Evolutionary conservation across 1,140 invertebrate species (phyloP).

Genomic region (Marisa cornuarietis): DNA sequence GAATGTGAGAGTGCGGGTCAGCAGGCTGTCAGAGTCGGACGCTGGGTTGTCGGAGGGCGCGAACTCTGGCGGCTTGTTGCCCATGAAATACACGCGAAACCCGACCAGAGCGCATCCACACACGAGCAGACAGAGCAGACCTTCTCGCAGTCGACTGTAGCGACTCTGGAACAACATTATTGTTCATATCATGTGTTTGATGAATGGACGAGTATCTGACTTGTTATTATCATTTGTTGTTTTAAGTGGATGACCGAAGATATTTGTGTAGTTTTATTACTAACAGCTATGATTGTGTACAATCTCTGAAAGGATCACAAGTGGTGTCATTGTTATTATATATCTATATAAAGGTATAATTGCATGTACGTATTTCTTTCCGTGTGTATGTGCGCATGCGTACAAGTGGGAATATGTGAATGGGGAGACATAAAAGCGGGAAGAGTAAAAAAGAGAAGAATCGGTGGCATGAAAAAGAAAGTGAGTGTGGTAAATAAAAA

Average conservation of each 20-base stretch:
- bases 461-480: not conserved
- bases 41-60: constrained; percentile 76
- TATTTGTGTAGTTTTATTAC: too few relatives aligned
- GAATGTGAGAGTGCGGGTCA: constrained; percentile 85
- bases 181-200: too few relatives aligned
- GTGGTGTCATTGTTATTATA: not conserved
- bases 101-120: constrained; percentile 77
- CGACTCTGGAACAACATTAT: constrained; percentile 6
- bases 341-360: not conserved
- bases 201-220: too few relatives aligned
- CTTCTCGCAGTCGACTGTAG: constrained; percentile 68
- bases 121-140: constrained; percentile 78
- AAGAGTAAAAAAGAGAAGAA: not conserved
- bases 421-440: not conserved
- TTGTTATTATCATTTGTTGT: too few relatives aligned
- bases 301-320: too few relatives aligned
- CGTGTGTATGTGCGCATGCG: not conserved
- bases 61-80: constrained; percentile 93
- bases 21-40: constrained; percentile 77
- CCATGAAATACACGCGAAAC: constrained; percentile 90
- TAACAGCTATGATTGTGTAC: too few relatives aligned
- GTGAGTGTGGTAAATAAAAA: not conserved
- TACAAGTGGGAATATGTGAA: not conserved
- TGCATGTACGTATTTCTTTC: not conserved
- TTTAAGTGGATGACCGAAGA: too few relatives aligned